phyloP scores from a whole-genome alignment of 2,888 invertebrate species.

The Bellardia pandia region DNA sequence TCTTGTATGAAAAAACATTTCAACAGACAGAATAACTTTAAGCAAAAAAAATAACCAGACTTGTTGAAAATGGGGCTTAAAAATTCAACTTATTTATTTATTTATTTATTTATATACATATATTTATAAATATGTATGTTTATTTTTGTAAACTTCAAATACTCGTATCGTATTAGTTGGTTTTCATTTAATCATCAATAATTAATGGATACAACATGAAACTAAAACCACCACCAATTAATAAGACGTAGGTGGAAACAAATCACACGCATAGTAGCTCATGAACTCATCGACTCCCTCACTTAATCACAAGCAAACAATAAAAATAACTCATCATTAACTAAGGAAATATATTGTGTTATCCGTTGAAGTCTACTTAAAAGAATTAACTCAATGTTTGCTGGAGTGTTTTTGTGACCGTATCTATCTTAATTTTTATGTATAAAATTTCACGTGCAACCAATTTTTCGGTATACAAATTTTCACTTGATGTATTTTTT shows the following conservation, averaged over 20 bases:
- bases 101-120: neutral
- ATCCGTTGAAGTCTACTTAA: slow-evolving; percentile 38
- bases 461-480: neutral
- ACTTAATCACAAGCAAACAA: neutral
- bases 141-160: neutral
- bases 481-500: slow-evolving; percentile 7
- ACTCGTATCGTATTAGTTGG: neutral
- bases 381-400: neutral
- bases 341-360: neutral
- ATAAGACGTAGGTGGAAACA: neutral
- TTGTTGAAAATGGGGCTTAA: neutral
- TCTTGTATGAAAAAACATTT: too few species aligned
- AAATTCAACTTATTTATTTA: too few species aligned
- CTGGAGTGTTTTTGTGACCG: neutral
- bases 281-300: neutral
- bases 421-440: neutral
- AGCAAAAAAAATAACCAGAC: too few species aligned
- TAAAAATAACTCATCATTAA: slow-evolving; percentile 8
- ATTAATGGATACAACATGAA: neutral
- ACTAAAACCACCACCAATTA: slow-evolving; percentile 10
- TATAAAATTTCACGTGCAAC: neutral
- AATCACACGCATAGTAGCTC: neutral
- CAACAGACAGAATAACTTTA: too few species aligned
- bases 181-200: neutral
- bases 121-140: neutral